Base-by-base conservation (phyloP, 2,888 invertebrate species). In the Linnaemya tessellans region DNA sequence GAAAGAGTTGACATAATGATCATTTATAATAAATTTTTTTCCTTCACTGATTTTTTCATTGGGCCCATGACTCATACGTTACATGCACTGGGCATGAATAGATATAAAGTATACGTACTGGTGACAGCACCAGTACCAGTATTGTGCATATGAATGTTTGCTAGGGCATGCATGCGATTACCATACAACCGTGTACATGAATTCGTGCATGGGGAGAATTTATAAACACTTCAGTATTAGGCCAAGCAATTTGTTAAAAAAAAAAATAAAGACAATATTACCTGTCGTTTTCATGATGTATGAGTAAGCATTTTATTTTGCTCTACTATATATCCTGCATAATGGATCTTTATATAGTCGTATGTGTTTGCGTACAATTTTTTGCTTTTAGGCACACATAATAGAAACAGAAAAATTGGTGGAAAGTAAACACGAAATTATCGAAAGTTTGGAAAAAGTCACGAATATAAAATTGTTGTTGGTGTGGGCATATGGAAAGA, bases 221-320 rank as follows among this genome's bases (percentile, higher is more conserved):
- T 20, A 67, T n/a, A 60, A 60, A 22, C 35, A 68, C 68, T 68
- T 75, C 18, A 60, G 30, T 68, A 43, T 35, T 74, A 68, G 73
- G 78, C 77, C 68, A 74, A 84, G 74, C 81, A 79, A 84, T 84
- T 81, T 84, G 74, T 81, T 56, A 64, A 46, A 74, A 80, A 71
- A 64, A 46, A 74, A 80, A 71, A 74, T 70, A 75, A 78, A 41
- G 43, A 79, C 62, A 74, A 79, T 84, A 79, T 79, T 74, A 84
- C 84, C 84, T 84, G 84, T 81, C 84, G 30, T 81, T 74, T 49
- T 49, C 74, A 84, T 84, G 84, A 81, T 79, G 65, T 70, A 84
- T 84, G 81, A 74, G 64, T 79, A 81, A 79, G 78, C 78, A 84
- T 80, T 84, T 84, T 80, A 73, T 80, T 84, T 68, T 62, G 67